Base-by-base conservation (phyloP, 2,113 vertebrate genomes). In the Chaetops frenatus region DNA sequence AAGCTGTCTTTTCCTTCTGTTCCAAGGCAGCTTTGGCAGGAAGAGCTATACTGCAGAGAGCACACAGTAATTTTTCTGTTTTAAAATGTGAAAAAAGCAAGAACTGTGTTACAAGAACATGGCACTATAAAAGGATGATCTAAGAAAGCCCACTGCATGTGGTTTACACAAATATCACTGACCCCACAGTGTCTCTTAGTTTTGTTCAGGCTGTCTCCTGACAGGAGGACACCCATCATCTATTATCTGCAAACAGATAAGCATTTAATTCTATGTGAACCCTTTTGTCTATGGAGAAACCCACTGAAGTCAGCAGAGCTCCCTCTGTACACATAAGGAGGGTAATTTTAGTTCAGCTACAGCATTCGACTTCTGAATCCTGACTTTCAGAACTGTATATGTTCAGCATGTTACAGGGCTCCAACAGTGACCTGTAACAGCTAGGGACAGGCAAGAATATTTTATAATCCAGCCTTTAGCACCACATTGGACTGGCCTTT, bases 1-100 rank as follows among this genome's bases (percentile, higher is more conserved):
- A 81, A 92, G 38, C 74, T 92, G 42, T 54, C 81, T 91, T 82
- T 87, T 89, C 51, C 83, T 94, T 95, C 89, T 94, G 65, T 79
- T 96, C 70, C 3, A 4, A 94, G 61, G 67, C 78, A 91, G 40
- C 65, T 89, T 89, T 84, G 83, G 78, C 87, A 95, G 80, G 56
- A 84, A 89, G 65, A 53, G 44, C 40, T 62, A 72, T 20, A 58
- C 40, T 93, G 71, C 82, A 78, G 61, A 81, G 71, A 66, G 64
- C 45, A 81, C 56, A 78, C 24, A 77, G n/a, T 23, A 74, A 71
- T 57, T 92, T 79, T 77, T 83, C 38, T 81, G 48, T 12, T 95
- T 95, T 90, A 66, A 88, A 58, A 83, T 44, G 29, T 28, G 38
- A 54, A 85, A 45, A 81, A 45, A 51, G 28, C 25, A 80, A 85